Evolutionary conservation across 2,888 invertebrate species (phyloP).

Genomic region (Sinopyrophorus schimmeli): DNA sequence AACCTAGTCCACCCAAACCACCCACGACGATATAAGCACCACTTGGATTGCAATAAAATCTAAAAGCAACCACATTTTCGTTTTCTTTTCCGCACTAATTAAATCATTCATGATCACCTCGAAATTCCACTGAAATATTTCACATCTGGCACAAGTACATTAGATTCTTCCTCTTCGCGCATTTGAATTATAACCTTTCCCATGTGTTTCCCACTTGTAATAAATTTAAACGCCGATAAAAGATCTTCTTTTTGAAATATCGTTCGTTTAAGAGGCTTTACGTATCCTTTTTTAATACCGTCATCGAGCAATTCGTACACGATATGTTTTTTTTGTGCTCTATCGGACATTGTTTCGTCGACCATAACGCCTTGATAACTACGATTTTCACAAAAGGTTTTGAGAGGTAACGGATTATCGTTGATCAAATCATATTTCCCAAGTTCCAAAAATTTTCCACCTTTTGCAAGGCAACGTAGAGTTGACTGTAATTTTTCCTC

Average conservation of each 20-base stretch:
- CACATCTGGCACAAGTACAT: conserved; percentile 38
- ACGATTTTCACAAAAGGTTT: conserved; percentile 71
- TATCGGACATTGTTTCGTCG: conserved; percentile 61
- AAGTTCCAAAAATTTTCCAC: conserved; percentile 79
- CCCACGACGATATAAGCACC: conserved; percentile 68
- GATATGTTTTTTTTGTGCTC: conserved; percentile 59
- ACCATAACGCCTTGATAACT: conserved; percentile 75
- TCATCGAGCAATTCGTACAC: conserved; percentile 58
- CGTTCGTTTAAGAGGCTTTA: conserved; percentile 68
- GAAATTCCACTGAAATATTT: too few relatives aligned
- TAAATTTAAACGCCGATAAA: conserved; percentile 70
- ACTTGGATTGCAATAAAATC: conserved; percentile 59
- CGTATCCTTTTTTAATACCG: conserved; percentile 66
- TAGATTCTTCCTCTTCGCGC: conserved; percentile 43
- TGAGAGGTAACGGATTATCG: conserved; percentile 66
- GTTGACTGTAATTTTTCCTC: conserved; percentile 84
- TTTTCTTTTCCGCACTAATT: too few relatives aligned
- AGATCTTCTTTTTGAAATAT: conserved; percentile 67
- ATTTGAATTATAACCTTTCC: conserved; percentile 68
- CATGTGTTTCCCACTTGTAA: conserved; percentile 74
- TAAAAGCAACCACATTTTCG: conserved; percentile 41
- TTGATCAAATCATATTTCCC: conserved; percentile 79
- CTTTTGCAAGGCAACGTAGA: conserved; percentile 61
- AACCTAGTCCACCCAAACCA: conserved; percentile 88
- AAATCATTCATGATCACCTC: too few relatives aligned